Evolutionary conservation across 2,888 invertebrate species (phyloP).

Genomic region (Diaperis boleti): DNA sequence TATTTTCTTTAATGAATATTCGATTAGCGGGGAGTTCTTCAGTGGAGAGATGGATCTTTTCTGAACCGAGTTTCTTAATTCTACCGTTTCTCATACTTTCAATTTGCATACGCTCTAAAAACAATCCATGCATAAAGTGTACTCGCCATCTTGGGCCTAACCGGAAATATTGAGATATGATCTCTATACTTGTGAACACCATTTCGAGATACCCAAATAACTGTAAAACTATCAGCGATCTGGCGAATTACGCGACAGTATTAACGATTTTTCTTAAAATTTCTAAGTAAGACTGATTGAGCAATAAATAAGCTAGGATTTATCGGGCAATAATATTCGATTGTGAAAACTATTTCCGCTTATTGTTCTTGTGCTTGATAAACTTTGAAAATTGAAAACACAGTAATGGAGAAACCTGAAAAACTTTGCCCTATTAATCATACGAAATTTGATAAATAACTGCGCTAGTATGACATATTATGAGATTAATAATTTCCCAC

Average conservation of each 20-base stretch:
- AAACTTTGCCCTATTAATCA: too few species aligned
- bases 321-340: neutral
- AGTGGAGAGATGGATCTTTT: conserved; percentile 8
- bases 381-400: neutral
- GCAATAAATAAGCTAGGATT: neutral
- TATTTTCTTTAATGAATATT: conserved; percentile 24
- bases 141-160: conserved; percentile 54
- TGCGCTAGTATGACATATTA: too few species aligned
- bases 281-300: neutral
- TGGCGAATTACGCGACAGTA: neutral
- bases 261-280: neutral
- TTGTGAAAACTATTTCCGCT: neutral
- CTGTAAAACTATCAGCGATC: conserved; percentile 34
- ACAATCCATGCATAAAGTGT: conserved; percentile 54
- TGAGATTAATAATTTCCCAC: too few species aligned
- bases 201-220: conserved; percentile 41
- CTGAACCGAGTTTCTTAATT: conserved; percentile 50
- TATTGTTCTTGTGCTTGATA: neutral
- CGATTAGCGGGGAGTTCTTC: conserved; percentile 8
- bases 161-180: conserved; percentile 53
- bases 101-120: conserved; percentile 59
- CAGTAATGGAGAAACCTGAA: neutral
- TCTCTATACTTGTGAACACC: conserved; percentile 44
- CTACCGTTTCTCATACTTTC: conserved; percentile 48
- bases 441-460: too few species aligned